These are phyloP conservation scores for Leucopsar rothschildi DNA, from an alignment of 2,113 vertebrate species.

Conservation along the genomic window DNA sequence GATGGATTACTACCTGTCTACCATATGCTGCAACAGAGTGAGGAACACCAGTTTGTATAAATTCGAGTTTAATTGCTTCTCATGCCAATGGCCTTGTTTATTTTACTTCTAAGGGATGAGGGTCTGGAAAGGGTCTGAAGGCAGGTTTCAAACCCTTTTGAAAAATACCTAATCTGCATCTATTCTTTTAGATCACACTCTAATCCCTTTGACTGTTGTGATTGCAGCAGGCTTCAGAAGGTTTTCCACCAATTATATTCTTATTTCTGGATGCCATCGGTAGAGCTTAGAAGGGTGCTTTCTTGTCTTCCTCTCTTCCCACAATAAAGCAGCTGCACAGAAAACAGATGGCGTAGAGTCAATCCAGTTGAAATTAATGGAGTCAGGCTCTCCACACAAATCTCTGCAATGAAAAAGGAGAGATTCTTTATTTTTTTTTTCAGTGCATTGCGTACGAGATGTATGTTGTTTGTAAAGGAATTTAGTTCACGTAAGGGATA, in stretches of 20 bases:
- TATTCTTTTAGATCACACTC: background rate
- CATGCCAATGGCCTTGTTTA: background rate
- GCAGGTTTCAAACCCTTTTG: background rate
- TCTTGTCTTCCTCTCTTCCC: conserved; percentile 18
- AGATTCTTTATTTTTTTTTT: background rate
- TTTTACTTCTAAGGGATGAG: background rate
- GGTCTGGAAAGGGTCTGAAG: background rate
- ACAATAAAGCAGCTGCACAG: conserved; percentile 31
- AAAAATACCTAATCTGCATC: background rate
- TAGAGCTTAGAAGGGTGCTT: conserved; percentile 27
- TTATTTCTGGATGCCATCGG: conserved; percentile 57
- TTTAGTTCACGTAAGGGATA: conserved; percentile 68
- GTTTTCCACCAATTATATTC: conserved; percentile 57
- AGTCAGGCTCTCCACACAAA: conserved; percentile 75
- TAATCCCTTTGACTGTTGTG: conserved; percentile 45
- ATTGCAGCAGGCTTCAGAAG: conserved; percentile 57
- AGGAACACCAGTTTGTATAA: background rate
- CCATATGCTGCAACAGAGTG: background rate
- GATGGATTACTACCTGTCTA: background rate
- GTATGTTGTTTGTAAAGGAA: conserved; percentile 73
- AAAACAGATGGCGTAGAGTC: conserved; percentile 75
- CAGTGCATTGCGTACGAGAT: conserved; percentile 65
- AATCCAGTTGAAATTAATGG: conserved; percentile 78
- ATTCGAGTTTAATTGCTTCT: background rate
- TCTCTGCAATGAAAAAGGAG: conserved; percentile 66